Base-by-base conservation (phyloP, 23 tunicate species). In the Phallusia fumigata region DNA sequence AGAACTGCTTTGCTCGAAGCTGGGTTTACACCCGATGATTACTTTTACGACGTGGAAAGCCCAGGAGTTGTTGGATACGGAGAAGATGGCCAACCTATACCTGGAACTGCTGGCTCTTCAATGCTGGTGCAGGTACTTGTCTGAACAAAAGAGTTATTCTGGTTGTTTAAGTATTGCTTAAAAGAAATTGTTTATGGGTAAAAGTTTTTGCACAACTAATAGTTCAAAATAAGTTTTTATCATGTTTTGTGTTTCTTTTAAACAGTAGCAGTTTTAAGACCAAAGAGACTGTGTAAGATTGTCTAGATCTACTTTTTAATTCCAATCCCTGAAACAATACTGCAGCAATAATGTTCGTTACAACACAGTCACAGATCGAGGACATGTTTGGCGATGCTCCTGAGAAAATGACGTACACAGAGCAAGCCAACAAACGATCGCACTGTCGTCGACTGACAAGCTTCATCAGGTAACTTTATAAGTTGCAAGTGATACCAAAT, bases 351-450 rank as follows among this genome's bases (percentile, higher is more conserved):
- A 24, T 58, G 26, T 58, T 24, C 13, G 26, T 58, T 58, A 3
- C 16, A 18, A 34, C 49, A 24, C 84, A 94, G 94, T 75, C 98
- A 18, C 93, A 89, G 65, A 87, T 94, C 78, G 93, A 90, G 69
- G 96, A 91, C 51, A 88, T 96, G 86, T 88, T 85, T 36, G 99
- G 99, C 32, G 99, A 96, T 69, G 97, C 90, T 6, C 99, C 99
- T n/a, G 99, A 96, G 31, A 96, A 96, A 74, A 96, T 96, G 99
- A 88, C 99, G 21, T 96, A 96, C 93, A 96, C 99, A 11, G 96
- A 96, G 73, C 99, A 96, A 84, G 99, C 99, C 30, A 96, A 96
- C 76, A 96, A 96, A 69, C 79, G 99, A 40, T 85, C 95, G 8
- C 99, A 96, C 53, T 96, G 99, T 75, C 76, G 86, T 64, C 73